Evolutionary conservation across 2,113 vertebrate genomes (phyloP).

Genomic region (Laticauda laticaudata): DNA sequence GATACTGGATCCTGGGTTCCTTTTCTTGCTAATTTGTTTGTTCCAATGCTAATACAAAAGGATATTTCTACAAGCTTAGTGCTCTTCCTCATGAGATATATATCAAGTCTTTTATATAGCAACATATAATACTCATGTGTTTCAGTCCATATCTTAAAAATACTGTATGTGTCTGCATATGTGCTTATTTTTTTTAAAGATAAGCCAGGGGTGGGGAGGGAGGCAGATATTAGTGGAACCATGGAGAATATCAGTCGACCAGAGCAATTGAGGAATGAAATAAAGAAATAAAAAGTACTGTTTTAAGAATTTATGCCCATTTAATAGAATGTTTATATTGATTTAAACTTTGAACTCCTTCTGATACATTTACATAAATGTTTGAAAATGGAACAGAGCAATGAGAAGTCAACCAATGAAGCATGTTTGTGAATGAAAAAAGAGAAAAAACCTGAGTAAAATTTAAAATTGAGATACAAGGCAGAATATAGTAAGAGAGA

Average conservation of each 20-base stretch:
- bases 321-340: background rate
- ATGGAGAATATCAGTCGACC: background rate
- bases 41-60: background rate
- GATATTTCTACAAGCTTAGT: background rate
- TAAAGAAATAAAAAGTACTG: background rate
- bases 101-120: background rate
- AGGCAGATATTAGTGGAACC: background rate
- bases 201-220: background rate
- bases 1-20: background rate
- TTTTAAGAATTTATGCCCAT: background rate
- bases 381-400: conserved; percentile 12
- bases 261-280: background rate
- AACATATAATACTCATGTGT: background rate
- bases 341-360: background rate
- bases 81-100: background rate
- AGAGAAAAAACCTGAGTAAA: conserved; percentile 40
- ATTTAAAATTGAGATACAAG: conserved; percentile 44
- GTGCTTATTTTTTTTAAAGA: background rate
- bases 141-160: background rate
- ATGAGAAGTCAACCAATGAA: conserved; percentile 26
- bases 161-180: background rate
- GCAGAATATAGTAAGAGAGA: conserved; percentile 44
- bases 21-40: background rate
- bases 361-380: background rate
- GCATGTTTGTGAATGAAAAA: conserved; percentile 34